These are phyloP conservation scores for Campylomormyrus numenius DNA, from an alignment of 2,113 vertebrate genomes.

Conservation along the genomic window DNA sequence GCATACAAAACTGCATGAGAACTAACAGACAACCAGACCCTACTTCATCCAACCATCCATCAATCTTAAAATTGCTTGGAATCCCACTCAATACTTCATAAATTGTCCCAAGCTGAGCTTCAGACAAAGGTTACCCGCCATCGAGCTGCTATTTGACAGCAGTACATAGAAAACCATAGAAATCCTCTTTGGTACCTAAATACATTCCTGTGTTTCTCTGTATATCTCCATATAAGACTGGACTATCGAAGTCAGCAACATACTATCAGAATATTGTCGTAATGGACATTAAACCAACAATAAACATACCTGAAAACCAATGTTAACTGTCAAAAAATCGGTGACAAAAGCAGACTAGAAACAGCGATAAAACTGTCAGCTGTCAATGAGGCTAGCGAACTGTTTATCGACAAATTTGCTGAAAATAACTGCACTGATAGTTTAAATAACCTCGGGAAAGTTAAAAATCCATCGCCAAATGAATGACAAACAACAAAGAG, in stretches of 20 bases:
- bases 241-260: background rate
- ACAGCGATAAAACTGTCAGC: background rate
- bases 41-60: background rate
- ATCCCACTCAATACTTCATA: background rate
- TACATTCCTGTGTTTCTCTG: background rate
- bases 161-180: background rate
- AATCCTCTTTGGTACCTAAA: background rate
- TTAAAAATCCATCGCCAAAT: background rate
- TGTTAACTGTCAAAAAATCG: background rate
- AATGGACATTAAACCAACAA: background rate
- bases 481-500: conserved; percentile 10
- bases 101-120: background rate
- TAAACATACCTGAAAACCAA: background rate
- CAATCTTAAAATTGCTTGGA: background rate
- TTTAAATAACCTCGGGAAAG: background rate
- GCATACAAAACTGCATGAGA: background rate
- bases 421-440: background rate
- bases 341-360: background rate
- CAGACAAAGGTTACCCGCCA: background rate
- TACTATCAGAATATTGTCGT: background rate
- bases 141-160: background rate
- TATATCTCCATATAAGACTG: background rate
- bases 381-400: background rate
- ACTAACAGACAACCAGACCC: background rate
- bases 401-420: background rate